Evolutionary conservation across 2,797 vertebrate genomes (phyloP), one percentile per base, ranked within the genome.

Genomic region (Ciconia nigra): DNA sequence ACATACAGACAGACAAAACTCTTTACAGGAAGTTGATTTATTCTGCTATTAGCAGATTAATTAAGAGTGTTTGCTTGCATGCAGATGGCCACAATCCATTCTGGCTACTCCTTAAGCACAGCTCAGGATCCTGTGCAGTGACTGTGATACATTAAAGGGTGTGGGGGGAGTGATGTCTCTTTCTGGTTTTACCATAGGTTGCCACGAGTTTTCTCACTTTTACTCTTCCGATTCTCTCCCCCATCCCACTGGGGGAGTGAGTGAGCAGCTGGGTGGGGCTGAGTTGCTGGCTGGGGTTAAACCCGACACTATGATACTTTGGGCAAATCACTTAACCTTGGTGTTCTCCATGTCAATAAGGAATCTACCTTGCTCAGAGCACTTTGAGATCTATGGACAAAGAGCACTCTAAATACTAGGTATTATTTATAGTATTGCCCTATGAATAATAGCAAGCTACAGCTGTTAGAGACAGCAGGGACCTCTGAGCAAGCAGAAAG

Each of bases 391-490:
- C 66, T 73, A 5, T 1, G 44, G 71, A 41, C 26, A 72, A 70
- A 33, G 71, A 88, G 33, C 76, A 44, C 66, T 69, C 35, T 65
- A 35, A 80, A 16, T 47, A 35, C 69, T 44, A 12, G 42, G 33
- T 62, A 67, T 62, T 63, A 83, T 95, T 89, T 83, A 80, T 15
- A 52, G 91, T 47, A 17, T 5, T 93, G 86, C 83, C 83, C 73
- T 33, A 9, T 41, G 84, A 85, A 72, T 22, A 54, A 57, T 4
- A 90, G 89, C 73, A 41, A 71, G 58, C 25, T 69, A 73, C 94
- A 93, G 93, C 95, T 92, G 93, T 47, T 66, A 67, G 58, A 25
- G 35, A n/a, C 91, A 82, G 83, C 74, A 26, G 91, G 91, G 51
- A 84, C 15, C 81, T 69, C 74, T 66, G 89, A 93, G 93, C 82